phyloP scores from a whole-genome alignment of 2,888 invertebrate genomes.

The Bombylius major region DNA sequence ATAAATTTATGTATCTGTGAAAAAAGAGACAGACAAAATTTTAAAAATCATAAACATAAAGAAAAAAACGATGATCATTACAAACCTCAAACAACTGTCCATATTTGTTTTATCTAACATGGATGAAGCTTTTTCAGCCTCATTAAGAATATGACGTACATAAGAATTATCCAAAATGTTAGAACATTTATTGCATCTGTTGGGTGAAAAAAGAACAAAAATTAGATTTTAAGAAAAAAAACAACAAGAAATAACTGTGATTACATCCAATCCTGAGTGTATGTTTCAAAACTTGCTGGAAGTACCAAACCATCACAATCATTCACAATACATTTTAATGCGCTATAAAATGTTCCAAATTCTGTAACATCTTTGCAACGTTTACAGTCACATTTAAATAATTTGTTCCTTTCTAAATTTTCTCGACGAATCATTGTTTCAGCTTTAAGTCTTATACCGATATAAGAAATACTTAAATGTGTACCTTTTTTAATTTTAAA shows the following conservation, averaged over 20 bases:
- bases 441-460: constrained; percentile 75
- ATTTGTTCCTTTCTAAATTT: constrained; percentile 60
- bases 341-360: constrained; percentile 58
- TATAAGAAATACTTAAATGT: constrained; percentile 70
- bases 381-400: constrained; percentile 58
- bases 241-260: neutral
- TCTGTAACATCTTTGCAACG: constrained; percentile 64
- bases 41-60: constrained; percentile 9
- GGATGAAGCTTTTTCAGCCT: constrained; percentile 51
- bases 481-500: constrained; percentile 45
- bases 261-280: constrained; percentile 31
- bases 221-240: neutral
- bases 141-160: constrained; percentile 50
- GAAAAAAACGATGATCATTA: constrained; percentile 10
- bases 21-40: constrained; percentile 10
- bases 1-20: constrained; percentile 46
- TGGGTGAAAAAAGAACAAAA: constrained; percentile 24
- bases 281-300: constrained; percentile 25
- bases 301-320: constrained; percentile 38
- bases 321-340: constrained; percentile 46
- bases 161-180: constrained; percentile 42
- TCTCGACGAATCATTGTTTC: constrained; percentile 62
- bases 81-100: constrained; percentile 43
- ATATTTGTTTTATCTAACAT: constrained; percentile 37
- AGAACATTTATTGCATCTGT: constrained; percentile 49